Base-by-base conservation (phyloP, 2,888 invertebrate species). In the Julus scandinavius region DNA sequence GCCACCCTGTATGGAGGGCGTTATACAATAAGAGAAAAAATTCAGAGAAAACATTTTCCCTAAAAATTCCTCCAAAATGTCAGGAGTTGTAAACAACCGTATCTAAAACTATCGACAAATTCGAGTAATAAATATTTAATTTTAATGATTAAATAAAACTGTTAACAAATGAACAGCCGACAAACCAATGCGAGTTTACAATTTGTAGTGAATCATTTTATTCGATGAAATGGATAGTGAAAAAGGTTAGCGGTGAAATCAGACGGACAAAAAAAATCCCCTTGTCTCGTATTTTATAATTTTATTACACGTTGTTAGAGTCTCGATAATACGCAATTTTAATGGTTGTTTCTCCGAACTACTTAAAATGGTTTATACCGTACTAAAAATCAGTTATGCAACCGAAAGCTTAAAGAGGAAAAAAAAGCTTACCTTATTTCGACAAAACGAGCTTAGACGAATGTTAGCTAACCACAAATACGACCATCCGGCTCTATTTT, bases 131-230 rank as follows among this genome's bases (percentile, higher is more conserved):
- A 58, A 58, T 49, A 49, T 49, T 49, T 49, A 6, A 58, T 15
- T 58, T 58, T 58, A 58, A 6, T 15, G 58, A 58, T 58, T 11
- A 58, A 58, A 58, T 11, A 11, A 58, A 58, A 15, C 15, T 58
- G 15, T 15, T 29, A 29, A 15, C 58, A 58, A 15, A 58, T 58
- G 15, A 4, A 58, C 9, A 6, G 49, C 49, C 49, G 49, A 49
- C 58, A 58, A 58, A 58, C 58, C 58, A 58, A 58, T 58, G 58
- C 58, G 11, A 15, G 11, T 58, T 58, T 58, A 58, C 58, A 58
- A 58, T 58, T 58, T 58, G 58, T 58, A 58, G 58, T 58, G 58
- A 58, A 58, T 58, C 58, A 58, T 15, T 11, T 58, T 58, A 58
- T 15, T 58, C 4, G 58, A 58, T 58, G 4, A 4, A 49, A 49